These are phyloP conservation scores for fruit fly (Drosophila melanogaster) DNA, from an alignment of 1,140 invertebrate genomes.

Conservation along the genomic window DNA sequence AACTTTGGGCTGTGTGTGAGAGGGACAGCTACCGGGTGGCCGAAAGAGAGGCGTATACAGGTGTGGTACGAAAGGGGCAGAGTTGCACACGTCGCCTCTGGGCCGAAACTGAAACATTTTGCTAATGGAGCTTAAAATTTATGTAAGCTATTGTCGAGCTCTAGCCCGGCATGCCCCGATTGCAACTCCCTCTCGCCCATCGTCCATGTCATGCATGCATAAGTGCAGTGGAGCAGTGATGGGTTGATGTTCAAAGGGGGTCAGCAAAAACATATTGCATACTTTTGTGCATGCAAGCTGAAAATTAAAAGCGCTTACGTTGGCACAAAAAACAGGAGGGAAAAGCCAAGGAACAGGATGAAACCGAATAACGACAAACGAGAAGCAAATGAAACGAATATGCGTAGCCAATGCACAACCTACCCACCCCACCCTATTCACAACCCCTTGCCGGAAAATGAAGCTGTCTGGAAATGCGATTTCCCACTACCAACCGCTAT, in stretches of 20 bases:
- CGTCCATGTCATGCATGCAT: constrained; percentile 73
- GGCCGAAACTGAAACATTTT: constrained; percentile 71
- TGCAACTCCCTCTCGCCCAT: neutral
- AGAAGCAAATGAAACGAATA: constrained; percentile 55
- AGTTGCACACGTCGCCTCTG: constrained; percentile 64
- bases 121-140: constrained; percentile 83
- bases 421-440: constrained; percentile 5
- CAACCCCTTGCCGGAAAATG: constrained; percentile 40
- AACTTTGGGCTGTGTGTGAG: constrained; percentile 46
- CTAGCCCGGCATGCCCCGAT: constrained; percentile 8
- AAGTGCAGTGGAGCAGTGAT: constrained; percentile 51
- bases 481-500: constrained; percentile 15
- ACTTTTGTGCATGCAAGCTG: constrained; percentile 82
- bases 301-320: constrained; percentile 82
- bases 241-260: constrained; percentile 4
- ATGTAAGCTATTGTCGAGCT: constrained; percentile 76
- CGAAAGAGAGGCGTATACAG: neutral
- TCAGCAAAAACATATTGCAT: constrained; percentile 69
- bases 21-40: neutral
- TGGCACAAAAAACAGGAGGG: constrained; percentile 44
- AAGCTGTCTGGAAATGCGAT: constrained; percentile 48
- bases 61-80: neutral
- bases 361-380: constrained; percentile 44
- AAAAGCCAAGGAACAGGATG: constrained; percentile 9
- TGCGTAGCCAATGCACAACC: constrained; percentile 43